These are phyloP conservation scores for Clarias gariepinus DNA, from an alignment of 2,113 vertebrate genomes.

Conservation along the genomic window DNA sequence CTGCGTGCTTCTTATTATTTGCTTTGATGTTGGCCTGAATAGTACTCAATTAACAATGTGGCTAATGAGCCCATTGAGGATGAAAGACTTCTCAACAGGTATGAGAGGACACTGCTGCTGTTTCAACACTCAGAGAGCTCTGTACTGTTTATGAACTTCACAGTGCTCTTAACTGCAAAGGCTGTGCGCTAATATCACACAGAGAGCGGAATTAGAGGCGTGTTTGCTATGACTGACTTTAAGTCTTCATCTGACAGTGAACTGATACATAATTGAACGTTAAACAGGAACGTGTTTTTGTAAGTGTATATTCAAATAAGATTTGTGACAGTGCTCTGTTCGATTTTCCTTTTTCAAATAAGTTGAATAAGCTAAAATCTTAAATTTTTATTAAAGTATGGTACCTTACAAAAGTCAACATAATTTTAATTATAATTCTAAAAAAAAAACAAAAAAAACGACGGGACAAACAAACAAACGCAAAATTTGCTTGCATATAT, in stretches of 20 bases:
- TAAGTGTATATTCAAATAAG: neutral
- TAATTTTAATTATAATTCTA: neutral
- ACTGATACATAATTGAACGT: slow-evolving; percentile 35
- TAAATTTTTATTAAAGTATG: neutral
- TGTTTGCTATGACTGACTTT: slow-evolving; percentile 54
- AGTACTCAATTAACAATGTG: slow-evolving; percentile 78
- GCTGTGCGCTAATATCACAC: slow-evolving; percentile 60
- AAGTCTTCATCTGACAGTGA: slow-evolving; percentile 25
- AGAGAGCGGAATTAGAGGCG: slow-evolving; percentile 69
- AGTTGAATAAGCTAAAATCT: neutral
- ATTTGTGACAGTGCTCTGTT: neutral
- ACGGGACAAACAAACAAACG: neutral
- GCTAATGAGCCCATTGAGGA: slow-evolving; percentile 80
- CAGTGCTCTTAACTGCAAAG: slow-evolving; percentile 66
- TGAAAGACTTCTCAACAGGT: slow-evolving; percentile 82
- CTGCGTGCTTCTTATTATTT: slow-evolving; percentile 74
- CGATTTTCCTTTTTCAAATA: neutral
- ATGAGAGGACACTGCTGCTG: slow-evolving; percentile 72
- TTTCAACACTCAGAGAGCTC: slow-evolving; percentile 68
- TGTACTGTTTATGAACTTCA: slow-evolving; percentile 70
- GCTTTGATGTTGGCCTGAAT: slow-evolving; percentile 78
- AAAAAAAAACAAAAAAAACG: neutral
- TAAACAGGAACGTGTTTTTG: slow-evolving; percentile 20
- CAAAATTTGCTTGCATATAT: neutral
- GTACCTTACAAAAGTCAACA: neutral